Conservation (phyloP, 2,113 vertebrate genomes). For the Empidonax traillii region DNA sequence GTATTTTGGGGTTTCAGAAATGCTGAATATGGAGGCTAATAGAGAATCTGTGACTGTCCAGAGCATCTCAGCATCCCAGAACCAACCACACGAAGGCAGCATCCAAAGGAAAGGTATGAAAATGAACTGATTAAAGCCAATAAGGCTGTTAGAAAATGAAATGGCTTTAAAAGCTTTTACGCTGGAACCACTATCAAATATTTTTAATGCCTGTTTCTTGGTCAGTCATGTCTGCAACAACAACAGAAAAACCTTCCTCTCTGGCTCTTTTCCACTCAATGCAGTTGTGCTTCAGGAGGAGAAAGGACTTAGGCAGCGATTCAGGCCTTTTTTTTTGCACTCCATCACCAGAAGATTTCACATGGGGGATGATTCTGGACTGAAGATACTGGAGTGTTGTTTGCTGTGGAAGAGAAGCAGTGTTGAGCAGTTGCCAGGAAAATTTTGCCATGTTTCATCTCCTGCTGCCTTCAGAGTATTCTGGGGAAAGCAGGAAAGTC, state of each 20-base stretch:
- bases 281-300: background rate
- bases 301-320: background rate
- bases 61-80: background rate
- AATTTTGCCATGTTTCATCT: background rate
- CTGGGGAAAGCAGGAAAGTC: background rate
- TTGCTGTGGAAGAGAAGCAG: background rate
- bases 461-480: background rate
- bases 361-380: background rate
- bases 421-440: background rate
- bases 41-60: background rate
- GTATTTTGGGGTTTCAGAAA: background rate
- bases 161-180: background rate
- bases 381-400: background rate
- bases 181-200: background rate
- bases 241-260: background rate
- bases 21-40: background rate
- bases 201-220: background rate
- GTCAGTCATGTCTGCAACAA: background rate
- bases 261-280: background rate
- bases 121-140: background rate
- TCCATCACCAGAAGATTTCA: background rate
- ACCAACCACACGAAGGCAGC: background rate
- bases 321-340: background rate
- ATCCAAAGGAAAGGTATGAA: background rate
- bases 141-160: background rate